These are phyloP conservation scores for Anser brachyrhynchus DNA, from an alignment of 2,113 vertebrate species.

Conservation along the genomic window DNA sequence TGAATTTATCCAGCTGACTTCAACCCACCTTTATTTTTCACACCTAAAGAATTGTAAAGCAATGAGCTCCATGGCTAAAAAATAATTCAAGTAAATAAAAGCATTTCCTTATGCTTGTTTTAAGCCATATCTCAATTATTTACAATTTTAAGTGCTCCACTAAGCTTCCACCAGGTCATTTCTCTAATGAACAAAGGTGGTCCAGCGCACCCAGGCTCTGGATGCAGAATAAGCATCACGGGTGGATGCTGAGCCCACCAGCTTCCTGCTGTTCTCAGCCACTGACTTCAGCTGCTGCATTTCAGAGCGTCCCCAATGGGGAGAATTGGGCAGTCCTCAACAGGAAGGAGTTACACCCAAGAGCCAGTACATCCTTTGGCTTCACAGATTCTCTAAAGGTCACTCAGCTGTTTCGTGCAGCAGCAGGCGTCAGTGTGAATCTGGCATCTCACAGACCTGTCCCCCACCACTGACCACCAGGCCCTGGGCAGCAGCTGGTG, in stretches of 20 bases:
- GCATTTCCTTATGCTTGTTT: not conserved
- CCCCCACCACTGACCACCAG: not conserved
- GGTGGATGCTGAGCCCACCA: not conserved
- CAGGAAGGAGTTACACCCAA: not conserved
- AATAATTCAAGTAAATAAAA: not conserved
- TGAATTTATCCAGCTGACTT: not conserved
- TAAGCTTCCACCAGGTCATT: not conserved
- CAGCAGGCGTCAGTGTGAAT: accelerated
- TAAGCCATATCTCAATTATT: not conserved
- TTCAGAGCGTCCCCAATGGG: not conserved
- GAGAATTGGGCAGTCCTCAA: not conserved
- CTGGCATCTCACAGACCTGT: not conserved
- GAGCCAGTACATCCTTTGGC: not conserved
- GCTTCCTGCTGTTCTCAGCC: not conserved
- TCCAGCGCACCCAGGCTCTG: not conserved
- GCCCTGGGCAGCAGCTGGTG: not conserved
- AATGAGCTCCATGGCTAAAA: not conserved
- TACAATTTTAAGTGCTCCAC: not conserved
- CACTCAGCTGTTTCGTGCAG: not conserved
- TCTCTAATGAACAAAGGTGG: not conserved
- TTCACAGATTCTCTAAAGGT: not conserved
- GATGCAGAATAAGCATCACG: accelerated
- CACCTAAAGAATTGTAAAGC: not conserved
- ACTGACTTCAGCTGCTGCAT: not conserved
- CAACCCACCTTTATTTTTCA: not conserved